Evolutionary conservation across 2,113 vertebrate species (phyloP).

Genomic region (Aspiorhynchus laticeps): DNA sequence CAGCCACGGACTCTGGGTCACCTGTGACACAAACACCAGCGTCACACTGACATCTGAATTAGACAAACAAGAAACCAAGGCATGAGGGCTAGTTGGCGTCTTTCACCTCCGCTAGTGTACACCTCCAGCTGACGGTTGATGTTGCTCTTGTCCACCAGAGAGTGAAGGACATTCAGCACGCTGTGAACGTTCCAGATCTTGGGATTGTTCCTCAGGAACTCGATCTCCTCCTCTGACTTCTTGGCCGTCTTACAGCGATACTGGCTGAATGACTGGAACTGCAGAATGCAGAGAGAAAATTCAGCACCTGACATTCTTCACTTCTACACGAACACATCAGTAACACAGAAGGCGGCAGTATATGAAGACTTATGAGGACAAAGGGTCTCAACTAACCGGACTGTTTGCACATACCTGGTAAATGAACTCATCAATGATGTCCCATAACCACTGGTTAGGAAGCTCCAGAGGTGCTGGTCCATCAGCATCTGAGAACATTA

Average conservation of each 20-base stretch:
- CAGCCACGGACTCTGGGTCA: conserved; percentile 96
- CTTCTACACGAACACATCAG: neutral
- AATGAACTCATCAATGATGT: conserved; percentile 99
- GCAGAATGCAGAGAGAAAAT: conserved; percentile 16
- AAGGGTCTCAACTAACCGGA: neutral
- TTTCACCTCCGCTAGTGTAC: conserved; percentile 96
- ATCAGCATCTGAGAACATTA: conserved; percentile 85
- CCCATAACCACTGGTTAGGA: conserved; percentile 99
- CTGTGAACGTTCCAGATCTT: conserved; percentile 99
- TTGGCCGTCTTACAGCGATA: conserved; percentile 98
- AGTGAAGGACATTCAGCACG: conserved; percentile 96
- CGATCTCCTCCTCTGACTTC: conserved; percentile 95
- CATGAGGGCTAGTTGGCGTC: neutral
- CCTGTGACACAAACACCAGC: conserved; percentile 72
- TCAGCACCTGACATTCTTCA: neutral
- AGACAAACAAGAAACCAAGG: neutral
- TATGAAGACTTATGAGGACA: neutral
- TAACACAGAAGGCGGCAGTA: neutral
- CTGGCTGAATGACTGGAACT: conserved; percentile 99
- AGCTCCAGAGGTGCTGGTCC: conserved; percentile 95
- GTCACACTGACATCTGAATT: neutral
- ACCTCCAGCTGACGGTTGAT: conserved; percentile 97
- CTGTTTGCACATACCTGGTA: conserved; percentile 82
- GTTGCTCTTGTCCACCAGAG: conserved; percentile 98
- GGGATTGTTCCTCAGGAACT: conserved; percentile 96